Conservation (phyloP, 2,888 invertebrate species). For the Epinotia brunnichana region DNA sequence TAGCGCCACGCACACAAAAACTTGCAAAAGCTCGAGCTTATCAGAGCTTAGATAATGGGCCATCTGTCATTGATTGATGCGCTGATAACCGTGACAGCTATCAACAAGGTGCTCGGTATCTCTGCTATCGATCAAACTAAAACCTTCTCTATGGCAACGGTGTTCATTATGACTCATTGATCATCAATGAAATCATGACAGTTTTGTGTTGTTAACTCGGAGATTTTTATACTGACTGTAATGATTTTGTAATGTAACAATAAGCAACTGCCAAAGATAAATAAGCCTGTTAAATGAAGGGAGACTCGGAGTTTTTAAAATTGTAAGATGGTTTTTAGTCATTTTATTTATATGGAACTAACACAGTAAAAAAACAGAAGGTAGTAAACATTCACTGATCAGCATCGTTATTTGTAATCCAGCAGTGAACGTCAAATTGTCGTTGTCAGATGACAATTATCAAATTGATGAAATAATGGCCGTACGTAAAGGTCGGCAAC, state of each 20-base stretch:
- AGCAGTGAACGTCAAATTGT: no score
- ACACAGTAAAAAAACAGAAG: no score
- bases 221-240: constrained; percentile 2
- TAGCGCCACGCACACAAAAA: constrained; percentile 19
- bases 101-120: constrained; percentile 19
- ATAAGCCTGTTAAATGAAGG: not conserved
- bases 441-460: no score
- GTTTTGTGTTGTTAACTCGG: constrained; percentile 16
- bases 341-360: no score
- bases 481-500: no score
- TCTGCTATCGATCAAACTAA: constrained; percentile 7
- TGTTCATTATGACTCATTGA: constrained; percentile 12
- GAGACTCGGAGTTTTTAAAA: not conserved
- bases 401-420: no score
- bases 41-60: constrained; percentile 6
- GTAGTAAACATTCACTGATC: no score
- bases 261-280: not conserved
- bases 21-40: constrained; percentile 24
- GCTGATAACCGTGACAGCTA: constrained; percentile 22
- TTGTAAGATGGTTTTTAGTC: no score
- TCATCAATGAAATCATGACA: constrained; percentile 22
- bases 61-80: constrained; percentile 29
- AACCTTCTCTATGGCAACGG: constrained; percentile 16
- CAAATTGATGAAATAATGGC: no score
- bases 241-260: constrained; percentile 5